Evolutionary conservation across 1,140 invertebrate genomes (phyloP).

Genomic region (Drosophila ambigua): DNA sequence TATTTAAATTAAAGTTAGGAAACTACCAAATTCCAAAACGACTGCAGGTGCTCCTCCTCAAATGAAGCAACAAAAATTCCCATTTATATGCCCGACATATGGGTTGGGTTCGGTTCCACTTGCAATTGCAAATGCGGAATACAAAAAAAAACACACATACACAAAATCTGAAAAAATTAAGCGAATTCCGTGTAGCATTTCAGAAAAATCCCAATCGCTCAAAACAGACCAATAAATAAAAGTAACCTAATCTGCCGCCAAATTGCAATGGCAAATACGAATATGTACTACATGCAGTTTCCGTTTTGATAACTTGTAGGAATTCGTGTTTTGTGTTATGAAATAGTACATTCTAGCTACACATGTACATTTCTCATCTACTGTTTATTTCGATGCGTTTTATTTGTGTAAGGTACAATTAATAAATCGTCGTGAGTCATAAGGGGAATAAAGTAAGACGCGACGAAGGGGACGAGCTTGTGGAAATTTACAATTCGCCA

Average conservation of each 20-base stretch:
- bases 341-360: too few relatives aligned
- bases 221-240: too few relatives aligned
- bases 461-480: neutral
- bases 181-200: too few relatives aligned
- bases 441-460: conserved; percentile 4
- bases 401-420: conserved; percentile 25
- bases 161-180: too few relatives aligned
- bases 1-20: conserved; percentile 45
- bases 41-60: conserved; percentile 17
- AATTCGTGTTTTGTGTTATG: conserved; percentile 29
- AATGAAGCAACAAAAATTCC: conserved; percentile 35
- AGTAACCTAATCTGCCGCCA: too few relatives aligned
- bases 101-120: neutral
- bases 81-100: conserved; percentile 43
- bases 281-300: too few relatives aligned
- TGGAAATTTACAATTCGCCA: neutral
- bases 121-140: too few relatives aligned
- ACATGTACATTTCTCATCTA: too few relatives aligned
- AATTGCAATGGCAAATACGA: too few relatives aligned
- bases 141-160: too few relatives aligned
- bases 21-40: conserved; percentile 19
- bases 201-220: too few relatives aligned
- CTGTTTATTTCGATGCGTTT: conserved; percentile 8
- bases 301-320: neutral
- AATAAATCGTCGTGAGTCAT: conserved; percentile 33